Base-by-base conservation (phyloP, 2,797 vertebrate species). In the Muscicapa comitata region DNA sequence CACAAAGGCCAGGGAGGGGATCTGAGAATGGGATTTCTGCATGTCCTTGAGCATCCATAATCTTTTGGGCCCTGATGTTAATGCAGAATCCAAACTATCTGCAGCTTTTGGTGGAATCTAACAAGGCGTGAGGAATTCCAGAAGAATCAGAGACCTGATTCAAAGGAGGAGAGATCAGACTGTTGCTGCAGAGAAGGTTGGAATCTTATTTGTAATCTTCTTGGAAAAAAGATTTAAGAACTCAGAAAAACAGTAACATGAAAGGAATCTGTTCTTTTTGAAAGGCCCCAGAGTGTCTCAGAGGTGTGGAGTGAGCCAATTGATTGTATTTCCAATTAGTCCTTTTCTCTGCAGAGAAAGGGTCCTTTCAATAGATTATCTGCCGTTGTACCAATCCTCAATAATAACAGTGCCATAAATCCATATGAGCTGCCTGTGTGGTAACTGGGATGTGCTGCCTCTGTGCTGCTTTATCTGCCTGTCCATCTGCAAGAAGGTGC, bases 251-350 rank as follows among this genome's bases (percentile, higher is more conserved):
- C 21, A 40, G 47, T 43, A 25, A 68, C 13, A 19, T 47, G 13
- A 65, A 94, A 91, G 20, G 47, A 78, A 89, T 54, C 55, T 13
- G 47, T 70, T 85, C 20, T 33, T 88, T 90, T 78, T 62, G 54
- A 62, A 84, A 74, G 84, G 38, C 29, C 18, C 29, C 28, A 37
- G n/a, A 21, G n/a, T 40, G 62, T 42, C 77, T 75, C 77, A 47
- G 48, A 65, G 35, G 17, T 23, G 5, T 42, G 29, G 31, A 76
- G 57, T 17, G 33, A 70, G 25, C 47, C 78, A 53, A 10, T n/a
- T 58, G 9, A 26, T 28, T 47, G 10, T 42, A 33, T 28, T 85
- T 70, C 78, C 37, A 73, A 26, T 47, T 54, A 1, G 8, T 42
- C 55, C 26, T 84, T 38, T 53, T 38, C 51, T 73, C 75, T 70